Percentiles rank a stretch among this genome's conserved stretches.
Evolutionary conservation across 1,140 invertebrate species (phyloP).

Genomic region (Tetraneura akinire): DNA sequence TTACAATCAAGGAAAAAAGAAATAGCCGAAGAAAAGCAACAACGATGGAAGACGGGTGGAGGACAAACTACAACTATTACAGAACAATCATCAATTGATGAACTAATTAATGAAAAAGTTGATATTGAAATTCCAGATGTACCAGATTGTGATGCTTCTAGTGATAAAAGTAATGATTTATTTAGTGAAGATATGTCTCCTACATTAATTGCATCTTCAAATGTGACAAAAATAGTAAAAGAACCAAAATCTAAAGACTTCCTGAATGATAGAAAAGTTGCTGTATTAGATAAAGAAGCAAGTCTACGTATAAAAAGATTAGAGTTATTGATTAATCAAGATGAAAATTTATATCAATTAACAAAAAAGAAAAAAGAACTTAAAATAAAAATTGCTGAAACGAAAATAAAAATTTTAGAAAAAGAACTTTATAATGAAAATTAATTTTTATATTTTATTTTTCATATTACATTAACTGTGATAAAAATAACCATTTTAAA

Average conservation of each 20-base stretch:
- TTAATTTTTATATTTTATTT: no score
- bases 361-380: not conserved
- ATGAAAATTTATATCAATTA: not conserved
- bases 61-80: not conserved
- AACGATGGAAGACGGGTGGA: not conserved
- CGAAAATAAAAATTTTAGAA: no score
- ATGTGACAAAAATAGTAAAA: no score
- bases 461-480: no score
- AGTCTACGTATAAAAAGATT: not conserved
- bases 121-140: not conserved
- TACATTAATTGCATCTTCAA: not conserved
- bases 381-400: not conserved
- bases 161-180: not conserved
- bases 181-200: not conserved
- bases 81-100: not conserved
- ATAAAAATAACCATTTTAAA: no score
- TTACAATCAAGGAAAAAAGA: not conserved
- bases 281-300: not conserved
- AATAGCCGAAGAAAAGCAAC: not conserved
- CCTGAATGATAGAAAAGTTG: not conserved
- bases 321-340: not conserved
- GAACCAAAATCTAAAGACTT: not conserved
- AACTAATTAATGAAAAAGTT: not conserved
- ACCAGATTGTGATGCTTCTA: not conserved
- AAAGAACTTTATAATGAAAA: no score